These are phyloP conservation scores for Plutomurus gul DNA, from an alignment of 1,140 invertebrate genomes.

Conservation along the genomic window DNA sequence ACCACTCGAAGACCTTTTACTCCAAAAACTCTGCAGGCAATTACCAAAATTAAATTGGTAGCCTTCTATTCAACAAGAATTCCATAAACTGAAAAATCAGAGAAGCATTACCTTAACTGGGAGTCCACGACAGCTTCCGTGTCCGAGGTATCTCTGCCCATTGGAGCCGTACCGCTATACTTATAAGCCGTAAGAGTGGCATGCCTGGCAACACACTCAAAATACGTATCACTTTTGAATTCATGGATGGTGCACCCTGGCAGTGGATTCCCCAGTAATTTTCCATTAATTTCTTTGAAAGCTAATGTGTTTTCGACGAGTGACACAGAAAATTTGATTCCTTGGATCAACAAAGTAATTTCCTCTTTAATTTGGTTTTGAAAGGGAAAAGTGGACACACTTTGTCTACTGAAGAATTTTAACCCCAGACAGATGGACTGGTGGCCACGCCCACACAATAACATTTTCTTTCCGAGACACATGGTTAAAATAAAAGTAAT, in stretches of 20 bases:
- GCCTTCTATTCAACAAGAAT: too few species aligned
- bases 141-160: conserved; percentile 39
- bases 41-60: background rate
- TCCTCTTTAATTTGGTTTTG: background rate
- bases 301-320: conserved; percentile 33
- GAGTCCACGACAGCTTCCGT: conserved; percentile 43
- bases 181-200: conserved; percentile 46
- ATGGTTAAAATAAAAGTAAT: background rate
- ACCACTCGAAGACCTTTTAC: conserved; percentile 31
- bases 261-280: background rate
- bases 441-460: background rate
- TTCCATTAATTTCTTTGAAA: conserved; percentile 31
- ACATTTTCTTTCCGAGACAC: background rate
- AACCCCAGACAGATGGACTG: background rate
- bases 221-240: conserved; percentile 32
- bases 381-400: background rate
- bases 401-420: background rate
- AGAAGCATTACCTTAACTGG: conserved; percentile 10
- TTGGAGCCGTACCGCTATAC: conserved; percentile 45
- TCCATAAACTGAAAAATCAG: background rate
- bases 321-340: background rate
- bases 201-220: conserved; percentile 44
- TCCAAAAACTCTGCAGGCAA: conserved; percentile 39
- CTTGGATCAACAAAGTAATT: background rate
- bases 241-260: conserved; percentile 31